Conservation (phyloP, 1,140 invertebrate genomes). For the Apis florea region DNA sequence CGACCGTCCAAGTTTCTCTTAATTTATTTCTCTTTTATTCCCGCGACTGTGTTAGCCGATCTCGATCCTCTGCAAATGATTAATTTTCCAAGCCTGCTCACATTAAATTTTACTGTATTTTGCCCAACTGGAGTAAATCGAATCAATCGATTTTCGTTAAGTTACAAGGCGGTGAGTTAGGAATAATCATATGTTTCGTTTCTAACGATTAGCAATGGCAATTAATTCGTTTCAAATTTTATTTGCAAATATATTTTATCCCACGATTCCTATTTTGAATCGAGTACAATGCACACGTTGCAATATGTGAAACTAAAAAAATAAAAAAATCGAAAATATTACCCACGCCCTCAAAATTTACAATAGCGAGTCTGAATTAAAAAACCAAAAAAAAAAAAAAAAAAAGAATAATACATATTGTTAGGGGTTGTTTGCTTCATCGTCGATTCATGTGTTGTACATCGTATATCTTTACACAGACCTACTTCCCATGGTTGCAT, state of each 20-base stretch:
- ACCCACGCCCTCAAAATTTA: not conserved
- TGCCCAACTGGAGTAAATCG: no score
- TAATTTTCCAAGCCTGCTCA: not conserved
- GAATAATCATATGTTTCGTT: no score
- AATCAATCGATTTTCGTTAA: no score
- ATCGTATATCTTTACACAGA: constrained; percentile 2
- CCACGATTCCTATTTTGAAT: no score
- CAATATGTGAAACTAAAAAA: not conserved
- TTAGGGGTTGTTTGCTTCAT: not conserved
- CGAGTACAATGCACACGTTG: no score
- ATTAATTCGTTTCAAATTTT: no score
- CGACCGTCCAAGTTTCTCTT: constrained; percentile 1
- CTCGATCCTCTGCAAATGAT: no score
- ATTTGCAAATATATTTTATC: no score
- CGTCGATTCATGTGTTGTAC: not conserved
- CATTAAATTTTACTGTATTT: no score
- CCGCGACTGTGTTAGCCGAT: not conserved
- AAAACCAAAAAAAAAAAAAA: not conserved
- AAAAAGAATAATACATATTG: not conserved
- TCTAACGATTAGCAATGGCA: no score
- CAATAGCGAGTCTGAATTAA: not conserved
- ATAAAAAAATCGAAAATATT: no score
- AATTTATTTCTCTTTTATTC: constrained; percentile 1
- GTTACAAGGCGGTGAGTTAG: no score
- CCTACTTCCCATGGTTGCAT: not conserved